Evolutionary conservation across 2,113 vertebrate species (phyloP).

Genomic region (Pseudopipra pipra): DNA sequence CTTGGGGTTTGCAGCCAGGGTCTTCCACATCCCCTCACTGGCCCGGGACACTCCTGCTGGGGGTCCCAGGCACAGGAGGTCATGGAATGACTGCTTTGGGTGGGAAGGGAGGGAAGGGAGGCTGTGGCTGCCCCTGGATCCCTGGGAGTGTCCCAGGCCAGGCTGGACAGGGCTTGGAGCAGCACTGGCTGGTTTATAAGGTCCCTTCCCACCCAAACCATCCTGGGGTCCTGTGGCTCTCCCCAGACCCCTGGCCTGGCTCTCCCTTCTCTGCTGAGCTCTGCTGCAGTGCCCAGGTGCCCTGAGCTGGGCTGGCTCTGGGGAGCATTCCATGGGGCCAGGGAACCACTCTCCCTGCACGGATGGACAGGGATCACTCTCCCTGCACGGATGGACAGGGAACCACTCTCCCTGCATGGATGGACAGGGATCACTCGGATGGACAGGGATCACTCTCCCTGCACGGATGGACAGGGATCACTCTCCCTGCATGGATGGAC

Average conservation of each 20-base stretch:
- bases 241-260: not conserved
- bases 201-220: not conserved
- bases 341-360: not conserved
- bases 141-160: not conserved
- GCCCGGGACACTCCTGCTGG: accelerated
- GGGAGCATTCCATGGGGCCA: accelerated
- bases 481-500: not conserved
- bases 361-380: too few species aligned
- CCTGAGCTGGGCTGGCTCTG: not conserved
- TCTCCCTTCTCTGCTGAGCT: too few species aligned
- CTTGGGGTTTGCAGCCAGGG: accelerated
- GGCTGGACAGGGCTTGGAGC: not conserved
- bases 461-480: not conserved
- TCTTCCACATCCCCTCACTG: not conserved
- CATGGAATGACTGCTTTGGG: accelerated
- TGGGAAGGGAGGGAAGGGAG: not conserved
- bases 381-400: too few species aligned
- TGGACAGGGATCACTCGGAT: too few species aligned
- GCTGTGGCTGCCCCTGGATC: not conserved
- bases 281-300: not conserved
- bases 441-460: not conserved
- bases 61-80: accelerated
- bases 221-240: not conserved
- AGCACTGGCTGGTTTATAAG: not conserved
- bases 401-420: not conserved